Evolutionary conservation across 2,888 invertebrate species (phyloP).

Genomic region (Copidosoma aretas): DNA sequence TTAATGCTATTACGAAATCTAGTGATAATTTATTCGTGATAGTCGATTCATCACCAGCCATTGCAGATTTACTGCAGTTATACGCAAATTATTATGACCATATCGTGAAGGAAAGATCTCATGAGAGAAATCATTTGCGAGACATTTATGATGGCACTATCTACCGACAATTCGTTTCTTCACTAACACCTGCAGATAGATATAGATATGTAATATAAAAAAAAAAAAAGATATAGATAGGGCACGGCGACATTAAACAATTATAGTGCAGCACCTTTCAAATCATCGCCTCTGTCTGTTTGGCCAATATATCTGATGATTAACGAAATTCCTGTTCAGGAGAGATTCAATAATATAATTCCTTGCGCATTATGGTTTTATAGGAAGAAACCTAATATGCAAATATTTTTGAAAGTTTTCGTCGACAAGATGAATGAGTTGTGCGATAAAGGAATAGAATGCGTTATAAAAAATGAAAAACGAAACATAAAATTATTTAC

Average conservation of each 20-base stretch:
- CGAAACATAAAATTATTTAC: constrained; percentile 4
- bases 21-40: too few relatives aligned
- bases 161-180: too few relatives aligned
- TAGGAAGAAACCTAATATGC: constrained; percentile 10
- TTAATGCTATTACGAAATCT: too few relatives aligned
- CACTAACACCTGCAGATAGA: background rate
- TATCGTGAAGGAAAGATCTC: too few relatives aligned
- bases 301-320: constrained; percentile 23
- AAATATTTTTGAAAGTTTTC: background rate
- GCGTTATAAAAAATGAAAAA: constrained; percentile 6
- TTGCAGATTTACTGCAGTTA: too few relatives aligned
- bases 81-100: too few relatives aligned
- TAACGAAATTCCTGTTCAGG: background rate
- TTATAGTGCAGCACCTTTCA: background rate
- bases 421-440: constrained; percentile 11
- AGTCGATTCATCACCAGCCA: too few relatives aligned
- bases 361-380: constrained; percentile 6
- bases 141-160: too few relatives aligned
- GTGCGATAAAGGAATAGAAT: constrained; percentile 1
- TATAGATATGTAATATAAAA: too few relatives aligned
- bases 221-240: constrained; percentile 7
- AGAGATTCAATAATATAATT: background rate
- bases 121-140: too few relatives aligned
- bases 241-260: background rate
- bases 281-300: constrained; percentile 13